Conservation (phyloP, 2,797 vertebrate species). For the Lacerta agilis region DNA sequence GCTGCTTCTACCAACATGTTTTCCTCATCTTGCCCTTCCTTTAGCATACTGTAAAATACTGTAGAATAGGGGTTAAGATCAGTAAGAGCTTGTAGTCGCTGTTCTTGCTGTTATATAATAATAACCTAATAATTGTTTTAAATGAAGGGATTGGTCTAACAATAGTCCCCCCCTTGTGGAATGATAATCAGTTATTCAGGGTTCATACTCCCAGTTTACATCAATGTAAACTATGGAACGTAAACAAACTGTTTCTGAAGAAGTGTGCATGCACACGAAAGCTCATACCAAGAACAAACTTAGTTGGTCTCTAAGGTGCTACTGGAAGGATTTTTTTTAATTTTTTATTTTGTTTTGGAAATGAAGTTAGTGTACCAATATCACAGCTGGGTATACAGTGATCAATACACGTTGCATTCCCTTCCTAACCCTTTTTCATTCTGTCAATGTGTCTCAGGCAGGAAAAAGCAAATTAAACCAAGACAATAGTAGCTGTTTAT, state of each 20-base stretch:
- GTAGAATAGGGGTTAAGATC: background rate
- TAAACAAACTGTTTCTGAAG: background rate
- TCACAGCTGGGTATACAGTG: background rate
- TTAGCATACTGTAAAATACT: no score
- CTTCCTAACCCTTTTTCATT: background rate
- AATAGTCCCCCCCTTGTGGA: no score
- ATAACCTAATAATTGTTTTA: background rate
- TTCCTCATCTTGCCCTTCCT: no score
- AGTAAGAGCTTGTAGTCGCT: background rate
- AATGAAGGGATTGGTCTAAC: background rate
- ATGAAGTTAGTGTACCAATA: background rate
- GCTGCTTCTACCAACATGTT: background rate
- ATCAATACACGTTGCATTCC: background rate
- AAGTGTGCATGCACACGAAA: no score
- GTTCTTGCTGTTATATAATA: no score
- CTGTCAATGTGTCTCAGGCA: background rate
- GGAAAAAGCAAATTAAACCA: constrained; percentile 16
- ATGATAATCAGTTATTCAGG: background rate
- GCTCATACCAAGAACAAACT: no score
- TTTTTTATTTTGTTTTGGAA: background rate
- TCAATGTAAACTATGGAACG: background rate
- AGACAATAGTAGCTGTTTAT: background rate
- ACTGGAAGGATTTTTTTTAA: no score
- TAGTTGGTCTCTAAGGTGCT: no score
- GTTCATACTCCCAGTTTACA: background rate